These are phyloP conservation scores for Hesperia comma DNA, from an alignment of 2,888 invertebrate genomes.

Conservation along the genomic window DNA sequence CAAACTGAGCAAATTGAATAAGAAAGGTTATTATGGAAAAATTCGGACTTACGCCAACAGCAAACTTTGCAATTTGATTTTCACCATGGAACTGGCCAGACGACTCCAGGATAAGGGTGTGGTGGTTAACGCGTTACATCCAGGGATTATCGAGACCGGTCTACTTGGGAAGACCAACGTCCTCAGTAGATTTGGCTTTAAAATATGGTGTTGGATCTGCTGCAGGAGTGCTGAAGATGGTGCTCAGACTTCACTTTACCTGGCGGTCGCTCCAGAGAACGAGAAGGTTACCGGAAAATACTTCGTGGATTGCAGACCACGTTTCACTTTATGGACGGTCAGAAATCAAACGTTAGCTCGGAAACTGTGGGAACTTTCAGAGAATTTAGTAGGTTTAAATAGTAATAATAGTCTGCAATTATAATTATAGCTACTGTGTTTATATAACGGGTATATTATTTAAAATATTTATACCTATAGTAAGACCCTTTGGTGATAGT, in stretches of 20 bases:
- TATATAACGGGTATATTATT: too few relatives aligned
- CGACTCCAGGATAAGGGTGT: constrained; percentile 72
- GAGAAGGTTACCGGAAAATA: constrained; percentile 87
- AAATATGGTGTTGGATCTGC: constrained; percentile 41
- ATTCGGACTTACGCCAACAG: constrained; percentile 50
- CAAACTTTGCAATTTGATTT: constrained; percentile 57
- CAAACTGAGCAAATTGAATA: constrained; percentile 78
- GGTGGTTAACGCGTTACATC: constrained; percentile 90
- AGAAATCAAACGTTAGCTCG: constrained; percentile 6
- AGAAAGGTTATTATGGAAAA: constrained; percentile 21
- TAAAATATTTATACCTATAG: too few relatives aligned
- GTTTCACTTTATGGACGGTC: constrained; percentile 25
- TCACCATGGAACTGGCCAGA: constrained; percentile 56
- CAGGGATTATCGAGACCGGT: constrained; percentile 89
- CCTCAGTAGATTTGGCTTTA: constrained; percentile 22
- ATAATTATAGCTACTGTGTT: too few relatives aligned
- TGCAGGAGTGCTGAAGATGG: constrained; percentile 88
- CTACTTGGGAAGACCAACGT: constrained; percentile 85
- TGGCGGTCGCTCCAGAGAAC: constrained; percentile 87
- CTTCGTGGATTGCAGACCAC: constrained; percentile 86
- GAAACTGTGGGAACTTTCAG: constrained; percentile 11
- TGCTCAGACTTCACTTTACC: constrained; percentile 87
- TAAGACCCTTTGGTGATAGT: too few relatives aligned
- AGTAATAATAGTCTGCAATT: too few relatives aligned
- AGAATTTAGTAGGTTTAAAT: neutral